Evolutionary conservation across 2,113 vertebrate genomes (phyloP).

Genomic region (Pomatorhinus ruficollis): DNA sequence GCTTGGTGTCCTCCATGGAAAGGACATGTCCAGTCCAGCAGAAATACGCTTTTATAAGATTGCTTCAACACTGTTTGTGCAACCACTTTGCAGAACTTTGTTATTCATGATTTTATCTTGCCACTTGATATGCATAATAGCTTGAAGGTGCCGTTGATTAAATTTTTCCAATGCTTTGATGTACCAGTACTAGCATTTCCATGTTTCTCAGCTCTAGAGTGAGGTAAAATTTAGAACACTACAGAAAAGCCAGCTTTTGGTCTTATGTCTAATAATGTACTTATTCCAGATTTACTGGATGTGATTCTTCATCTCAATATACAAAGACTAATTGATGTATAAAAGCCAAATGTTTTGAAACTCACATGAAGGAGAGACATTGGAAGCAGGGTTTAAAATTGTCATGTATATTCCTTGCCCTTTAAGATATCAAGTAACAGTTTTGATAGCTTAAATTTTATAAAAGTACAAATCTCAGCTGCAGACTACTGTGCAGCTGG

Average conservation of each 20-base stretch:
- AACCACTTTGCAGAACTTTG: slow-evolving; percentile 66
- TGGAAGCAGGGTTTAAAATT: neutral
- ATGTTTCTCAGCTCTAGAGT: slow-evolving; percentile 36
- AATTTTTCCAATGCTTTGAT: slow-evolving; percentile 68
- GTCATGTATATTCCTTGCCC: neutral
- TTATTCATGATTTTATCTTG: slow-evolving; percentile 72
- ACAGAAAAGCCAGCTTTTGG: neutral
- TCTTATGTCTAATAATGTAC: neutral
- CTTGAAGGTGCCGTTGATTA: slow-evolving; percentile 67
- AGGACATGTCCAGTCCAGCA: slow-evolving; percentile 70
- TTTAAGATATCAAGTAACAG: slow-evolving; percentile 2
- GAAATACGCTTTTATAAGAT: slow-evolving; percentile 52
- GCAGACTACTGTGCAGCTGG: neutral
- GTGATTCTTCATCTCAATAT: neutral
- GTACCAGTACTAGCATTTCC: slow-evolving; percentile 55
- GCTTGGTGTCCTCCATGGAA: slow-evolving; percentile 46
- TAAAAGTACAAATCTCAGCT: neutral
- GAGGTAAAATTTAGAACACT: slow-evolving; percentile 3
- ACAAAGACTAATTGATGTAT: neutral
- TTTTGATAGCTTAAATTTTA: neutral
- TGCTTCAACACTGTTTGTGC: slow-evolving; percentile 68
- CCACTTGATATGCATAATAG: slow-evolving; percentile 70
- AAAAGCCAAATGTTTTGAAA: neutral
- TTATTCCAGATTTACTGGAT: slow-evolving; percentile 4
- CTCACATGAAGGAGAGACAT: neutral